Evolutionary conservation across 2,888 invertebrate species (phyloP).

Genomic region (Leucoptera coffeella): DNA sequence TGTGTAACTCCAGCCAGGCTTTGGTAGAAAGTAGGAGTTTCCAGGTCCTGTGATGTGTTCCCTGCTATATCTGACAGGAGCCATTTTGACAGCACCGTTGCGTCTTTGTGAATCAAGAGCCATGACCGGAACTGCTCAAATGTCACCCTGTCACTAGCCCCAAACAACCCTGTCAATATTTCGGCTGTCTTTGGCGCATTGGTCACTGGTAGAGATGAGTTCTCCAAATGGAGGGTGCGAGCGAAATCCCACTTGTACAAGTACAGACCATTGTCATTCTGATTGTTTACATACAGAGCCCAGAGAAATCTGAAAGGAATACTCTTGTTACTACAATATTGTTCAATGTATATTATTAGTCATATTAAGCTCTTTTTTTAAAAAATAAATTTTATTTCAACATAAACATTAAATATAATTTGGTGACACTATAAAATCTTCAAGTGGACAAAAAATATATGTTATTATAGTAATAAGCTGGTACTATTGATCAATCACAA

Average conservation of each 20-base stretch:
- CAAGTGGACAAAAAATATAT: too few relatives aligned
- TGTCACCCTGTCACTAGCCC: slow-evolving; percentile 44
- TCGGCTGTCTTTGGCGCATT: slow-evolving; percentile 24
- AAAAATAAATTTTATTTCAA: too few relatives aligned
- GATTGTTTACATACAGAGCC: slow-evolving; percentile 80
- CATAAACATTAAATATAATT: too few relatives aligned
- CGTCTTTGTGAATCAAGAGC: slow-evolving; percentile 69
- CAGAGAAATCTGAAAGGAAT: slow-evolving; percentile 70
- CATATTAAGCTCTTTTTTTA: too few relatives aligned
- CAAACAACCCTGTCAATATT: slow-evolving; percentile 30
- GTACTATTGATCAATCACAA: too few relatives aligned
- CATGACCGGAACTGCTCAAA: slow-evolving; percentile 75
- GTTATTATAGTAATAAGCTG: too few relatives aligned
- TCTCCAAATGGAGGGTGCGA: slow-evolving; percentile 54
- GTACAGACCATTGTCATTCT: slow-evolving; percentile 56
- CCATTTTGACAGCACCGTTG: slow-evolving; percentile 79
- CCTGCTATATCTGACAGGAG: slow-evolving; percentile 62
- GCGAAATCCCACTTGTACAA: slow-evolving; percentile 72
- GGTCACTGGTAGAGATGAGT: slow-evolving; percentile 27
- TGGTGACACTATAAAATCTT: too few relatives aligned
- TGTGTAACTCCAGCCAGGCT: slow-evolving; percentile 92
- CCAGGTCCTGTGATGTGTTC: slow-evolving; percentile 71
- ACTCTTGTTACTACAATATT: too few relatives aligned
- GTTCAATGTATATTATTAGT: too few relatives aligned
- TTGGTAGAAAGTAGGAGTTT: slow-evolving; percentile 89